Evolutionary conservation across 2,888 invertebrate species (phyloP).

Genomic region (Catocala fraxini): DNA sequence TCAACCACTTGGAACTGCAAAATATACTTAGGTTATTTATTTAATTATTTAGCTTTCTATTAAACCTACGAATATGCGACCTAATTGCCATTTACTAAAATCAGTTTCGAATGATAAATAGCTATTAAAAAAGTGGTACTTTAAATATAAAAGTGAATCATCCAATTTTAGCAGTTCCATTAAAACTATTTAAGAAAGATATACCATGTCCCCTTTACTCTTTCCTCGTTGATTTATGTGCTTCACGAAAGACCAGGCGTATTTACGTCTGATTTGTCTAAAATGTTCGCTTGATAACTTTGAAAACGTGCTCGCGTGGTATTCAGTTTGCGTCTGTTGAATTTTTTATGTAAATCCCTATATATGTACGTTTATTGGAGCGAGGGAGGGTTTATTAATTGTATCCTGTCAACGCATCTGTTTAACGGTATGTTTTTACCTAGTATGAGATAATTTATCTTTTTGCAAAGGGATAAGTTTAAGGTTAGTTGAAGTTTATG

Average conservation of each 20-base stretch:
- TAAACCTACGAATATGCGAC: no score
- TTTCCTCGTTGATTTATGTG: conserved; percentile 56
- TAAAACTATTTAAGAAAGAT: background rate
- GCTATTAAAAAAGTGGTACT: no score
- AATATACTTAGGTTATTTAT: no score
- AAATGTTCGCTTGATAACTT: conserved; percentile 45
- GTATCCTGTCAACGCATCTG: conserved; percentile 20
- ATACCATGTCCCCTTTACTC: conserved; percentile 38
- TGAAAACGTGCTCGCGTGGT: conserved; percentile 26
- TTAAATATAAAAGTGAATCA: no score
- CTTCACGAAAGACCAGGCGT: conserved; percentile 56
- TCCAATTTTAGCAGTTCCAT: no score
- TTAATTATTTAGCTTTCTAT: no score
- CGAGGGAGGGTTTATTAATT: conserved; percentile 32
- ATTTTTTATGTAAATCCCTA: conserved; percentile 38
- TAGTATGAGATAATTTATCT: background rate
- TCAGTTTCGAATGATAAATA: no score
- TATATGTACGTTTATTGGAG: conserved; percentile 29
- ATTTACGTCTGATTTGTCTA: conserved; percentile 58
- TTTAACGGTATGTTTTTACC: conserved; percentile 6
- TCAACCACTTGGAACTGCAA: no score
- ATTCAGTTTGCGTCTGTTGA: conserved; percentile 21
- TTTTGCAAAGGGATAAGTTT: background rate
- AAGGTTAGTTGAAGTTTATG: background rate
- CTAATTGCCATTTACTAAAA: no score